Evolutionary conservation across 2,797 vertebrate genomes (phyloP).

Genomic region (Spinibarbus caldwelli): DNA sequence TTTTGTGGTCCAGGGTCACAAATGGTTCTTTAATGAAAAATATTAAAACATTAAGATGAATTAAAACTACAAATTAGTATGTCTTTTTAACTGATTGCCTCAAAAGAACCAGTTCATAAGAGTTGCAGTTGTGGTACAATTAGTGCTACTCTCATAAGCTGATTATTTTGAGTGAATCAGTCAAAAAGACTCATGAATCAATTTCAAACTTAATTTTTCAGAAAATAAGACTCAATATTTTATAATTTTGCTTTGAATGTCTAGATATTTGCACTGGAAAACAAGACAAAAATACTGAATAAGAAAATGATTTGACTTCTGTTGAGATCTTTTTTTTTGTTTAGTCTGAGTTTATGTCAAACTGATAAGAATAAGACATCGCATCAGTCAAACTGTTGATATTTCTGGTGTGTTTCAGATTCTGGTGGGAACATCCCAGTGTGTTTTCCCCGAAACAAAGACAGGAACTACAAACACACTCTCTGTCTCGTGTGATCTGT

Average conservation of each 20-base stretch:
- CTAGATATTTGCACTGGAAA: not conserved
- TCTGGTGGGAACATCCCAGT: slow-evolving; percentile 90
- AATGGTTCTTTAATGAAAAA: too few species aligned
- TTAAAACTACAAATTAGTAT: too few species aligned
- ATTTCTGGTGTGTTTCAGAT: slow-evolving; percentile 72
- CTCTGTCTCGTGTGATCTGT: slow-evolving; percentile 90
- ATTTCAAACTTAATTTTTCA: not conserved
- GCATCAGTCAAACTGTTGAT: not conserved
- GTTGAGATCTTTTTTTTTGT: not conserved
- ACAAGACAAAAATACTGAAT: not conserved
- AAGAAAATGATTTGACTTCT: not conserved
- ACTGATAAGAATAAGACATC: not conserved
- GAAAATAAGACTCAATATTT: too few species aligned
- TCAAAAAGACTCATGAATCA: not conserved
- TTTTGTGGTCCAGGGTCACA: too few species aligned
- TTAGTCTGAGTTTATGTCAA: not conserved
- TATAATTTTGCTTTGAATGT: not conserved
- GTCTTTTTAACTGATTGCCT: not conserved
- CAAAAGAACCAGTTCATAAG: not conserved
- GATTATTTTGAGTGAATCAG: not conserved
- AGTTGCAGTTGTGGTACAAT: not conserved
- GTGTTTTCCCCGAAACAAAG: slow-evolving; percentile 85
- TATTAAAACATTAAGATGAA: too few species aligned
- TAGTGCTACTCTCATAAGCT: not conserved
- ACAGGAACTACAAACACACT: slow-evolving; percentile 80